A percentile compares a stretch with the other conserved stretches of the same genome.
Conservation (phyloP, 2,797 vertebrate genomes). For the Tragelaphus eurycerus region DNA sequence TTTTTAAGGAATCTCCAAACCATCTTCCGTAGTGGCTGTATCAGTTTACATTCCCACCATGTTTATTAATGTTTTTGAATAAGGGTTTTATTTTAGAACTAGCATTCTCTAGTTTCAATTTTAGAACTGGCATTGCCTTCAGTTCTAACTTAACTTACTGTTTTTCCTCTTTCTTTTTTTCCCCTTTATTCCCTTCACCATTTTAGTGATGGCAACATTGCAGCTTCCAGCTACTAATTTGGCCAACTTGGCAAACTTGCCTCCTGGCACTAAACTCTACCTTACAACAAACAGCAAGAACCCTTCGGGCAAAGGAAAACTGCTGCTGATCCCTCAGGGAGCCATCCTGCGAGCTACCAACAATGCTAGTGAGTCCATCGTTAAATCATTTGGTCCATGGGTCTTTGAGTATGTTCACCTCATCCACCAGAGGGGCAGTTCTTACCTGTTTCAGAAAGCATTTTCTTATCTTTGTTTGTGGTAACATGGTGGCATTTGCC, state of each 20-base stretch:
- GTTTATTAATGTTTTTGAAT: constrained; percentile 6
- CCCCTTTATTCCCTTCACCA: constrained; percentile 44
- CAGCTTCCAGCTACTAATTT: constrained; percentile 98
- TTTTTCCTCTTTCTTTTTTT: background rate
- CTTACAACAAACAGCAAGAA: constrained; percentile 99
- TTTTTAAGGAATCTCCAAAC: background rate
- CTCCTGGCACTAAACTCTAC: constrained; percentile 98
- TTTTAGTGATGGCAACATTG: constrained; percentile 96
- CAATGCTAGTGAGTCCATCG: constrained; percentile 85
- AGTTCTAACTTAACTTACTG: background rate
- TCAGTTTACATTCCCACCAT: background rate
- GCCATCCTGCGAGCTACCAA: constrained; percentile 96
- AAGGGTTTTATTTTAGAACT: constrained; percentile 49
- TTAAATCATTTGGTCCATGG: background rate
- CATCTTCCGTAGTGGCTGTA: background rate
- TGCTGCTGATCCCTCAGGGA: constrained; percentile 98
- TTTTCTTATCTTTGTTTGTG: background rate
- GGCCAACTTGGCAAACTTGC: constrained; percentile 96
- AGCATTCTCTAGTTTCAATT: background rate
- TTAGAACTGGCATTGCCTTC: constrained; percentile 38
- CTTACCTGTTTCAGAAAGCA: background rate
- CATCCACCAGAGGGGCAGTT: background rate
- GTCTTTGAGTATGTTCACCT: background rate
- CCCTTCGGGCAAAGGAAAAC: constrained; percentile 97
- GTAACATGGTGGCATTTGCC: background rate